These are phyloP conservation scores for Bolinopsis microptera DNA, from an alignment of 37 sponge, comb jelly and placozoan genomes.

Conservation along the genomic window DNA sequence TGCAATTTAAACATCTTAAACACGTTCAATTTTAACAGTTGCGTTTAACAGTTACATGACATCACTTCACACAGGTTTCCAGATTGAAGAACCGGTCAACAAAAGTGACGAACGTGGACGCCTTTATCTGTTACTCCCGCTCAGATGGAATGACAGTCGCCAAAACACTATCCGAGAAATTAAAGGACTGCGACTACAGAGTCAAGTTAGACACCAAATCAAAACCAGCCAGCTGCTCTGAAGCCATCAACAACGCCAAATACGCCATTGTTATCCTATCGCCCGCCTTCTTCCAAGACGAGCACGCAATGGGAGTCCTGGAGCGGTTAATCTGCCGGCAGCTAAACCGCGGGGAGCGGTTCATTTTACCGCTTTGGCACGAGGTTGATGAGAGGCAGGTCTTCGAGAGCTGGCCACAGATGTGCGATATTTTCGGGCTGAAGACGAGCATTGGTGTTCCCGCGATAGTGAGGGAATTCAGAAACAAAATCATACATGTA, in stretches of 20 bases:
- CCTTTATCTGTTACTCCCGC: slow-evolving; percentile 20
- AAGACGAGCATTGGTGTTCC: slow-evolving; percentile 59
- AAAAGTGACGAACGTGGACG: slow-evolving; percentile 34
- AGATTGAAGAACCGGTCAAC: slow-evolving; percentile 24
- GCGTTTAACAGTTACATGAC: no score
- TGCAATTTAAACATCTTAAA: no score
- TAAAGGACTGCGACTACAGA: slow-evolving; percentile 48
- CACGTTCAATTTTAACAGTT: no score
- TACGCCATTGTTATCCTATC: slow-evolving; percentile 64
- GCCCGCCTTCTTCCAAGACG: slow-evolving; percentile 56
- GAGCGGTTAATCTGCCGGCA: slow-evolving; percentile 58
- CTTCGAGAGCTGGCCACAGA: slow-evolving; percentile 65
- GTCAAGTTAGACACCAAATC: slow-evolving; percentile 39
- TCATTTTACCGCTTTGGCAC: slow-evolving; percentile 62
- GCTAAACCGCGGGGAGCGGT: slow-evolving; percentile 44
- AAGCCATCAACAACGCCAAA: slow-evolving; percentile 39
- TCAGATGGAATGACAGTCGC: slow-evolving; percentile 40
- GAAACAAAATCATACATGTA: slow-evolving; percentile 64
- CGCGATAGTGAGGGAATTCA: slow-evolving; percentile 42
- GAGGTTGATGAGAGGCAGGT: slow-evolving; percentile 60
- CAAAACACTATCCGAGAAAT: slow-evolving; percentile 41
- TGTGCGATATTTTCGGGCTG: slow-evolving; percentile 63
- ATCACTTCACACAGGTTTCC: no score
- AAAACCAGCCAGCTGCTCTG: background rate
- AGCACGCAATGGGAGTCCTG: slow-evolving; percentile 38